Evolutionary conservation across 2,113 vertebrate genomes (phyloP).

Genomic region (Choloepus hoffmanni): DNA sequence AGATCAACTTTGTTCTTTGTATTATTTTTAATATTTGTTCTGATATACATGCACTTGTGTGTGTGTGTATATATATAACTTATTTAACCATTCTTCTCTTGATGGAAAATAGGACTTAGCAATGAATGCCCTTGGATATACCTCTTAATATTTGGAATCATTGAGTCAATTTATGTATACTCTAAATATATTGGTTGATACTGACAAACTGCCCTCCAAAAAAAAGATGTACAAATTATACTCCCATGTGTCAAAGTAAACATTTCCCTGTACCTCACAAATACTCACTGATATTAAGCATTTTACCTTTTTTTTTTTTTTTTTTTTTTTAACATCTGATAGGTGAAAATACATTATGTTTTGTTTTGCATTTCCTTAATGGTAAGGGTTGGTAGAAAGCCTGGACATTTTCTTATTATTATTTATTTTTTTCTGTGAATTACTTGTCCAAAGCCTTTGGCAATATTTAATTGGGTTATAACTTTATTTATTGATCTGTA

Average conservation of each 20-base stretch:
- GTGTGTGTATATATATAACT: background rate
- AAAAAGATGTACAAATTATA: background rate
- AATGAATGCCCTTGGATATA: background rate
- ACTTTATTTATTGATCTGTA: too few relatives aligned
- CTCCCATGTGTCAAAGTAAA: background rate
- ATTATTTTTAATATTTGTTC: background rate
- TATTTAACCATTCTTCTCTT: background rate
- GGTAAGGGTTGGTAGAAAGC: too few relatives aligned
- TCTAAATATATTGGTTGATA: slow-evolving; percentile 21
- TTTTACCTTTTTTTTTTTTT: background rate
- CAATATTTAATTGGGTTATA: too few relatives aligned
- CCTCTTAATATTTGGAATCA: slow-evolving; percentile 58
- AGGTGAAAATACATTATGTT: slow-evolving; percentile 3
- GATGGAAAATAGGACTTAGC: slow-evolving; percentile 4
- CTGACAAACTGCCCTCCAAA: background rate
- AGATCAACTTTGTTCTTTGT: background rate
- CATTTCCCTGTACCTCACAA: background rate
- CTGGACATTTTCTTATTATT: too few relatives aligned
- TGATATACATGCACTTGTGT: background rate
- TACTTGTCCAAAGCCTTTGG: too few relatives aligned
- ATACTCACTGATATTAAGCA: background rate
- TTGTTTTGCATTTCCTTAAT: background rate
- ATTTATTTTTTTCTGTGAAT: too few relatives aligned
- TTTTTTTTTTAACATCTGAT: background rate
- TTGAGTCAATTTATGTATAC: background rate